Evolutionary conservation across 2,797 vertebrate genomes (phyloP), one percentile per base, ranked within the genome.

Genomic region (Gobionotothen gibberifrons): DNA sequence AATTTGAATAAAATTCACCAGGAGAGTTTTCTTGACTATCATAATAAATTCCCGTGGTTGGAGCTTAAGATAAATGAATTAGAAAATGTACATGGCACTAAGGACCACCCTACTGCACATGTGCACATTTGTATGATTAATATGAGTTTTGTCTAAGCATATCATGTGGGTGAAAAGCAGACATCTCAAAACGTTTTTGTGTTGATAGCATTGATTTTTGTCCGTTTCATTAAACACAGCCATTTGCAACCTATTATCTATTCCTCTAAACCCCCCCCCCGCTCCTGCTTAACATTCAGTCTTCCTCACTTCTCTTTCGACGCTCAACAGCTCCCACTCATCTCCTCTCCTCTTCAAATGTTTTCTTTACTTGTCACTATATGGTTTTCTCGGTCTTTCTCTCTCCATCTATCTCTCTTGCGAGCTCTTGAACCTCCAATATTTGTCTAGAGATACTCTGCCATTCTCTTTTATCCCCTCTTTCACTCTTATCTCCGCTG

Each of bases 341-440:
- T 84, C 83, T 86, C 83, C 49, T 65, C 78, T 57, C 72, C 82
- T 78, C 71, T 82, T 84, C 85, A 86, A 80, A 88, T 84, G 80
- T 79, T 85, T 85, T 74, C 69, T 72, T 83, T 78, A 54, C 72
- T 70, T 66, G 67, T 77, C 12, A 1, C 72, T 67, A 61, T n/a
- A 21, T 74, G 17, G 53, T 81, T 79, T 69, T 44, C 63, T 77
- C 75, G 29, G 68, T 69, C 63, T 53, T 58, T 69, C 73, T 51
- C 71, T 76, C 76, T 57, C 54, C 56, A 19, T 74, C 74, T 65
- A 60, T 89, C 78, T 89, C 84, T 83, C 83, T 74, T 47, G 53
- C 86, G 82, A 87, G 85, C 72, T 79, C 85, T 85, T 82, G 60
- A 88, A 85, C 82, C 61, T 82, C 70, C 71, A 86, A 82, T 89